Evolutionary conservation across 1,140 invertebrate genomes (phyloP), one percentile per base, ranked within the genome.

Genomic region (Papilio helenus): DNA sequence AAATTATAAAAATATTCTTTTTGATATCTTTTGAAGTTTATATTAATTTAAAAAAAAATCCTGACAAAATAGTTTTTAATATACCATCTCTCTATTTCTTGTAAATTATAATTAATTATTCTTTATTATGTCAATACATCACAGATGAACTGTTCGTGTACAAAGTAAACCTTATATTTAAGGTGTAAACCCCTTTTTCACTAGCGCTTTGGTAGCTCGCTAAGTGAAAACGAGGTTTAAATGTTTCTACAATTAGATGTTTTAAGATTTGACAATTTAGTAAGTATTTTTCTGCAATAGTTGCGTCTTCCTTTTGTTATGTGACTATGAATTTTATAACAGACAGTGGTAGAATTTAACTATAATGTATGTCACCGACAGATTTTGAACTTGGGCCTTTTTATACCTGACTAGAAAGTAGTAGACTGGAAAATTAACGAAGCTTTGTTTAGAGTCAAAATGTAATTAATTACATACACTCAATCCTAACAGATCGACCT

Each of bases 251-350:
- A 29, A 68, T 65, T 23, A 58, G 55, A 23, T 14, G 23, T 29
- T 65, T 14, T 26, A 14, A 29, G 12, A 29, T 26, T 23, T 26
- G 10, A 29, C 12, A 34, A 68, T 20, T 29, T 68, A 68, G 4
- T 16, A 26, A 61, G 55, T 61, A 61, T 65, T 34, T 29, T 68
- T 9, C n/a, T 61, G 61, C 26, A 34, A 68, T 68, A 68, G 61
- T 29, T 29, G 14, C 23, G 61, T 68, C 61, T 68, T 68, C 61
- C 23, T 29, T 58, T 61, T 68, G 61, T 68, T 68, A 68, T 68
- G 10, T 68, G 26, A 29, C 26, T 68, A 68, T 68, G 23, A 29
- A 68, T 68, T 68, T 68, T 68, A 68, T 68, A 34, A 29, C 26
- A 34, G 10, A 68, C 61, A 16, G 26, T 68, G 16, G 26, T 68